Evolutionary conservation across 2,113 vertebrate species (phyloP), one percentile per base, ranked within the genome.

Genomic region (Eira barbara): DNA sequence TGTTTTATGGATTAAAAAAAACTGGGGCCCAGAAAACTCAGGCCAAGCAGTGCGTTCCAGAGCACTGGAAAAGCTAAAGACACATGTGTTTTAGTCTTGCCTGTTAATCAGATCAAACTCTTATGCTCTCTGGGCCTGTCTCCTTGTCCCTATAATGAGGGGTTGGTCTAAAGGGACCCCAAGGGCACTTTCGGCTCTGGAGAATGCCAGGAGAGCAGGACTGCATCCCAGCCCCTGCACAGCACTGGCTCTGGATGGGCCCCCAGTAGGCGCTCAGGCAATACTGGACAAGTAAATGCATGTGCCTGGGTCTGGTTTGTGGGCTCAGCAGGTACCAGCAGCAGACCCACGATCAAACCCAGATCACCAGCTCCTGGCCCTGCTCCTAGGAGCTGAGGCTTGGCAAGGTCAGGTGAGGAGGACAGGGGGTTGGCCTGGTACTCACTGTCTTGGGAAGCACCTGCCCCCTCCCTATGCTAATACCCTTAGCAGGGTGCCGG

Each of bases 31-130:
- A 76, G 63, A 74, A 6, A 25, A 34, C 49, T 34, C 55, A 6
- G 4, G 45, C 61, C 45, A 80, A 36, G 25, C 3, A 11, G 47
- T 18, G n/a, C 29, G 57, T 23, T 39, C 65, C 34, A 21, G 31
- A 55, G 65, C 59, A 12, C 49, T 27, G 36, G 78, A 31, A 76
- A 94, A 73, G 11, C 74, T 79, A 74, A 31, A 57, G 78, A 49
- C 13, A 1, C 49, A 4, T 0, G 15, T 2, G 5, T 67, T 45
- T 23, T 31, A 8, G 13, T 21, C 18, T 29, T 49, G 4, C 25
- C 34, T 42, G 31, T 65, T 67, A 47, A 36, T 34, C 4, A 45
- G 15, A 67, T 71, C 71, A 45, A 81, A 61, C 52, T 23, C 55
- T 14, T 55, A 18, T 4, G 3, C 7, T 36, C 13, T 45, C 23